Evolutionary conservation across 1,140 invertebrate genomes (phyloP).

Genomic region (Scaptodrosophila lebanonensis): DNA sequence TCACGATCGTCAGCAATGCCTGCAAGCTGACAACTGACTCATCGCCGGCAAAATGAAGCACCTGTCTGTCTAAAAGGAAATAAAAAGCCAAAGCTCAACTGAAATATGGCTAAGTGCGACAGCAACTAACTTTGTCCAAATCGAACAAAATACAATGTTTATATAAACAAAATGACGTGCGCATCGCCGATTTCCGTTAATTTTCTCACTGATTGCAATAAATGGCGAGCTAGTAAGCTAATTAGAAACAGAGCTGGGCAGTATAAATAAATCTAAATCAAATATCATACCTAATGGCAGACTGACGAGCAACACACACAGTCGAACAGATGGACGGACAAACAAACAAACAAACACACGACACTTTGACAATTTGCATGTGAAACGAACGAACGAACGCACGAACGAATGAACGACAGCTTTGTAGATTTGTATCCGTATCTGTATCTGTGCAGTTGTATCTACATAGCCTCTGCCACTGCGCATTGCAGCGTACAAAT

Average conservation of each 20-base stretch:
- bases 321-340: slow-evolving; percentile 5
- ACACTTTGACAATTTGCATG: slow-evolving; percentile 57
- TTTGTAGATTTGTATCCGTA: slow-evolving; percentile 27
- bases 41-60: slow-evolving; percentile 14
- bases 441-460: neutral
- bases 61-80: slow-evolving; percentile 19
- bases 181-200: slow-evolving; percentile 39
- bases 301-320: slow-evolving; percentile 15
- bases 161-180: slow-evolving; percentile 32
- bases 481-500: slow-evolving; percentile 43
- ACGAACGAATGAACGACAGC: slow-evolving; percentile 25
- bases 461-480: slow-evolving; percentile 11
- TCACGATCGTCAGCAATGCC: slow-evolving; percentile 43
- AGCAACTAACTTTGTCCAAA: slow-evolving; percentile 36
- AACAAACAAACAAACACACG: slow-evolving; percentile 46
- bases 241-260: slow-evolving; percentile 43
- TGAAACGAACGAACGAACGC: slow-evolving; percentile 59
- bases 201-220: slow-evolving; percentile 66
- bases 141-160: slow-evolving; percentile 28
- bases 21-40: slow-evolving; percentile 55
- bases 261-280: slow-evolving; percentile 61
- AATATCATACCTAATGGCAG: slow-evolving; percentile 30
- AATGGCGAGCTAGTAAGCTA: slow-evolving; percentile 48
- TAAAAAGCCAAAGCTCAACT: neutral
- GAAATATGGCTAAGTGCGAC: slow-evolving; percentile 42